These are phyloP conservation scores for Drosophila sturtevanti DNA, from an alignment of 1,140 invertebrate genomes.

Conservation along the genomic window DNA sequence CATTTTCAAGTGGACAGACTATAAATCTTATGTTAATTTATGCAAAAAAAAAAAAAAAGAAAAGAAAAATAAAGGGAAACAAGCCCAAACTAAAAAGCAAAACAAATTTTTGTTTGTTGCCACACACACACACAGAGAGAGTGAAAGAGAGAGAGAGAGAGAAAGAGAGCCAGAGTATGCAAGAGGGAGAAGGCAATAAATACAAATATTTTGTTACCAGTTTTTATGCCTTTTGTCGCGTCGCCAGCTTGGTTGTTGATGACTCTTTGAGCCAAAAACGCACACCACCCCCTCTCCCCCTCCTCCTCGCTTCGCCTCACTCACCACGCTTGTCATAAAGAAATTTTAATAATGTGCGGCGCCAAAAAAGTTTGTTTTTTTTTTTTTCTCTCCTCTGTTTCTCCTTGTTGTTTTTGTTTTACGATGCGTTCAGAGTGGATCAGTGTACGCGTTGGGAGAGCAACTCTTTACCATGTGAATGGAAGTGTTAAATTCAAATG, in stretches of 20 bases:
- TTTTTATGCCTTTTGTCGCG: conserved; percentile 80
- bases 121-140: conserved; percentile 23
- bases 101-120: conserved; percentile 70
- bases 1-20: conserved; percentile 67
- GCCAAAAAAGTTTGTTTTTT: conserved; percentile 72
- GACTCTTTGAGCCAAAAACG: conserved; percentile 52
- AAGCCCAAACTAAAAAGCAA: conserved; percentile 64
- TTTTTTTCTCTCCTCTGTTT: neutral
- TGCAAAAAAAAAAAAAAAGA: conserved; percentile 47
- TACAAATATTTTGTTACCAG: conserved; percentile 79
- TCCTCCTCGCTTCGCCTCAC: conserved; percentile 37
- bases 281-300: conserved; percentile 12
- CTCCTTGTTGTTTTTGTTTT: conserved; percentile 48
- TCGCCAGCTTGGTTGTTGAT: conserved; percentile 46
- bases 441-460: neutral
- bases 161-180: neutral
- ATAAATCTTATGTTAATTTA: conserved; percentile 81
- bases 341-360: conserved; percentile 82
- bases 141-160: neutral
- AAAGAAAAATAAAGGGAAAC: neutral
- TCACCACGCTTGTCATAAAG: conserved; percentile 76
- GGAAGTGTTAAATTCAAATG: conserved; percentile 81
- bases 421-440: conserved; percentile 58
- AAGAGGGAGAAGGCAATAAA: conserved; percentile 35
- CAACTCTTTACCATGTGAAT: conserved; percentile 33